A percentile compares a stretch with the other conserved stretches of the same genome.
These are phyloP conservation scores for Uloborus plumipes DNA, from an alignment of 2,888 invertebrate species.

Conservation along the genomic window DNA sequence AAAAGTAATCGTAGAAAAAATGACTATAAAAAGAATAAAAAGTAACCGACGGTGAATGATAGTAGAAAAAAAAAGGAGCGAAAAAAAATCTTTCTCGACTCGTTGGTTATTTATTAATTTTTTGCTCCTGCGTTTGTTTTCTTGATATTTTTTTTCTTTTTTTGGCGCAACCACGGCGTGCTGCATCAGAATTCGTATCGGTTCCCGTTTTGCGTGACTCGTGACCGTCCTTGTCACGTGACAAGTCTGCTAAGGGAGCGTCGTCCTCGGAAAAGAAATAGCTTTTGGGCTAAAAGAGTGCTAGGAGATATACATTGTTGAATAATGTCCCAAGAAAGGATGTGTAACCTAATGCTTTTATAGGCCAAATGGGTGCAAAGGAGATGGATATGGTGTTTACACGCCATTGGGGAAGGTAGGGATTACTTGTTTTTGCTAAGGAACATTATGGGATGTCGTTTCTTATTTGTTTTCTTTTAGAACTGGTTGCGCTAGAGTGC, in stretches of 20 bases:
- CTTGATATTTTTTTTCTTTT: constrained; percentile 18
- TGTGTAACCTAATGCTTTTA: too few relatives aligned
- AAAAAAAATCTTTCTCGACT: constrained; percentile 11
- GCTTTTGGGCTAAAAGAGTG: too few relatives aligned
- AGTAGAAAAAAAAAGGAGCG: constrained; percentile 20
- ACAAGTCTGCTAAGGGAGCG: constrained; percentile 3
- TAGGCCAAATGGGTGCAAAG: too few relatives aligned
- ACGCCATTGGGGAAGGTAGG: too few relatives aligned
- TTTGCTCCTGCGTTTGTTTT: constrained; percentile 17
- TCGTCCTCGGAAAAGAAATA: too few relatives aligned
- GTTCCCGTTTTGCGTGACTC: constrained; percentile 29
- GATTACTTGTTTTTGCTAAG: too few relatives aligned
- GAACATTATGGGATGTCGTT: too few relatives aligned
- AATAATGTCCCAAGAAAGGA: too few relatives aligned
- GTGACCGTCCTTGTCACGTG: constrained; percentile 19
- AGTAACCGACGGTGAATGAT: constrained; percentile 41
- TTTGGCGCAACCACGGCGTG: constrained; percentile 9
- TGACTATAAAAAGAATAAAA: constrained; percentile 38
- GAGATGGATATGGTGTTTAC: too few relatives aligned
- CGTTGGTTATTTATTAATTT: constrained; percentile 49
- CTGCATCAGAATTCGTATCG: constrained; percentile 15
- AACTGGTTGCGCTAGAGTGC: too few relatives aligned
- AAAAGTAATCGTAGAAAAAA: constrained; percentile 29
- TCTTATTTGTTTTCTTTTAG: too few relatives aligned
- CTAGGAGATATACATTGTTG: too few relatives aligned